Base-by-base conservation (phyloP, 2,797 vertebrate genomes). In the Argyrosomus regius region DNA sequence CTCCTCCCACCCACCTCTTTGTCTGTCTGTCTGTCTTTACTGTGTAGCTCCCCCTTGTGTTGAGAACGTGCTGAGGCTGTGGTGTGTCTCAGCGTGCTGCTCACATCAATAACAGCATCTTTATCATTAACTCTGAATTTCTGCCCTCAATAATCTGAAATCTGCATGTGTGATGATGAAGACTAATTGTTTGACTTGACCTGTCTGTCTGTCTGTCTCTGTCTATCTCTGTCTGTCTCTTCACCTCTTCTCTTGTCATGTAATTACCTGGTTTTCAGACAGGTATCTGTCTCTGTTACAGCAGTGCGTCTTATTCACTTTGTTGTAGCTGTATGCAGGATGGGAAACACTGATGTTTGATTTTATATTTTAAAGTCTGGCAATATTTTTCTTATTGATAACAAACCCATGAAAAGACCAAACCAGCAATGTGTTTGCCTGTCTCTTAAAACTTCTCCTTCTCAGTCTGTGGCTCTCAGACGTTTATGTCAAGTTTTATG, bases 181-280 rank as follows among this genome's bases (percentile, higher is more conserved):
- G 48, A 58, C 60, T 70, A 62, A 61, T 59, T 8, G 5, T 62
- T 70, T 83, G 64, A 77, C 66, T 60, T 35, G 28, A 74, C 54
- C 56, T 84, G 75, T 79, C 49, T 82, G 64, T 82, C n/a, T 78
- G 41, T 52, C 41, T 83, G 53, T 71, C 11, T 79, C 49, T 82
- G 64, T 82, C n/a, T 78, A 28, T 52, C 31, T 63, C 43, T 45
- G 17, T 85, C 54, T 87, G 56, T 88, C 77, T 83, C 60, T 73
- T 60, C 64, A 53, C 69, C 2, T 68, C 50, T 31, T 70, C 45
- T 72, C 63, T 83, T n/a, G 4, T 65, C 60, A 14, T 80, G 49
- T 64, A 46, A 54, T 68, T 31, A 66, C 66, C 65, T 78, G 81
- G 5, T 77, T 82, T 46, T 73, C 84, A 89, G 82, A 74, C 84